Evolutionary conservation across 2,113 vertebrate genomes (phyloP).

Genomic region (Pedetes capensis): DNA sequence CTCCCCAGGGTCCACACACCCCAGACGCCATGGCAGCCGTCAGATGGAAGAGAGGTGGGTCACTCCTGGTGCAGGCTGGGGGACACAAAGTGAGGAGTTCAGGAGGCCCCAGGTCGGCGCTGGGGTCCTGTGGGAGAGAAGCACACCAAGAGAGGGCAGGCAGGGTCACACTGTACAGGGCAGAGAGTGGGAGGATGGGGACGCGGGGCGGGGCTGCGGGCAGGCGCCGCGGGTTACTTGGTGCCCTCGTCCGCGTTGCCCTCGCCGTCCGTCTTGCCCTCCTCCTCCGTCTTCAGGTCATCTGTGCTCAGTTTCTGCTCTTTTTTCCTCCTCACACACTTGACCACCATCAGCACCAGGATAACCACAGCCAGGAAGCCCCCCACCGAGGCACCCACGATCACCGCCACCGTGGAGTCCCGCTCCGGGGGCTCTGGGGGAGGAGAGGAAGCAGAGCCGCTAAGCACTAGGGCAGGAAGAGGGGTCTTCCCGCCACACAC

Average conservation of each 20-base stretch:
- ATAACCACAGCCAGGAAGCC: conserved; percentile 94
- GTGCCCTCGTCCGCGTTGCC: conserved; percentile 90
- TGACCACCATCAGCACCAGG: conserved; percentile 94
- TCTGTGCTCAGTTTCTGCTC: conserved; percentile 95
- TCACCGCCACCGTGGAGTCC: conserved; percentile 95
- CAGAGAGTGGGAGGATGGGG: neutral
- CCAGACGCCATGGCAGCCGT: conserved; percentile 21
- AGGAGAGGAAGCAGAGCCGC: neutral
- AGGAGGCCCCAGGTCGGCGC: neutral
- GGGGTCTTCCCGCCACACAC: rapidly evolving
- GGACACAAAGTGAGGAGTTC: neutral
- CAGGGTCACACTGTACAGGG: conserved; percentile 45
- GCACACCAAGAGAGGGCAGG: conserved; percentile 64
- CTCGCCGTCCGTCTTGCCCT: conserved; percentile 94
- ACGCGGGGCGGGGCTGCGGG: neutral
- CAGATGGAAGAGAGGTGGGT: conserved; percentile 56
- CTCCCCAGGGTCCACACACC: neutral
- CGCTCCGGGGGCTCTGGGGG: conserved; percentile 90
- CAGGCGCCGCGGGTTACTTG: conserved; percentile 86
- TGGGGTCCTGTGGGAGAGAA: conserved; percentile 13
- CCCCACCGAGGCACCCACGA: conserved; percentile 94
- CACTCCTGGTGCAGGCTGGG: conserved; percentile 37
- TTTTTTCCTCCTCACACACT: conserved; percentile 93
- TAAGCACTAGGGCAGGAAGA: neutral
- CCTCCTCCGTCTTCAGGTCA: conserved; percentile 96